Evolutionary conservation across 2,797 vertebrate species (phyloP).

Genomic region (Tapera naevia): DNA sequence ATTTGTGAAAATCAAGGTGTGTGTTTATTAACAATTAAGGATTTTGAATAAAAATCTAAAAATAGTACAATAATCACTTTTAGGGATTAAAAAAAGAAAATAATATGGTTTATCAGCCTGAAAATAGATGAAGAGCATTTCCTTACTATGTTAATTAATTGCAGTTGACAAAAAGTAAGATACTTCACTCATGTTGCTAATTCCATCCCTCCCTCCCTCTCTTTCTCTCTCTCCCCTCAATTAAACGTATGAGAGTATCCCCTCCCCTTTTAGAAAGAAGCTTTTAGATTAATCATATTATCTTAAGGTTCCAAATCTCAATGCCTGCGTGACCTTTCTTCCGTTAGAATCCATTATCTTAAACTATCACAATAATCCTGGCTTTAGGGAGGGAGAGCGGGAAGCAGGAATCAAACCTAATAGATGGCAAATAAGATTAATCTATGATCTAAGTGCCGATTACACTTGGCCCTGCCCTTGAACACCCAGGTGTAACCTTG

Average conservation of each 20-base stretch:
- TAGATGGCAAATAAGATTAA: slow-evolving; percentile 99
- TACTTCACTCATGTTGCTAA: slow-evolving; percentile 67
- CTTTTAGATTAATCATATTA: slow-evolving; percentile 99
- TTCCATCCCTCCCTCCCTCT: slow-evolving; percentile 70
- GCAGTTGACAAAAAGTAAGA: slow-evolving; percentile 76
- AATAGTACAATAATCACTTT: slow-evolving; percentile 48
- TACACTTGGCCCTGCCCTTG: slow-evolving; percentile 99
- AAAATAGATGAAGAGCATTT: slow-evolving; percentile 61
- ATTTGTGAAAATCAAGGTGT: background rate
- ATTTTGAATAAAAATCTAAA: slow-evolving; percentile 23
- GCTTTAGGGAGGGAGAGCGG: slow-evolving; percentile 96
- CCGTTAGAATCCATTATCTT: slow-evolving; percentile 99
- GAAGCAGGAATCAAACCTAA: slow-evolving; percentile 99
- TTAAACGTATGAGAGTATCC: slow-evolving; percentile 92
- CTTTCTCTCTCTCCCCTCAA: slow-evolving; percentile 86
- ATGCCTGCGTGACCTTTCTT: slow-evolving; percentile 96
- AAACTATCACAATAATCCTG: slow-evolving; percentile 99
- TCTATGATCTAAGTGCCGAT: slow-evolving; percentile 99
- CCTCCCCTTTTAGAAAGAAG: slow-evolving; percentile 90
- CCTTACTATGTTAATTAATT: slow-evolving; percentile 74
- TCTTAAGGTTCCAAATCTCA: slow-evolving; percentile 99
- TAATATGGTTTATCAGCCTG: slow-evolving; percentile 40
- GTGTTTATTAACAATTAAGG: slow-evolving; percentile 14
- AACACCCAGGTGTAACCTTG: slow-evolving; percentile 99
- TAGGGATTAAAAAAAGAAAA: background rate